phyloP scores from a whole-genome alignment of 2,888 invertebrate species.

The Leptinotarsa peninsularis region DNA sequence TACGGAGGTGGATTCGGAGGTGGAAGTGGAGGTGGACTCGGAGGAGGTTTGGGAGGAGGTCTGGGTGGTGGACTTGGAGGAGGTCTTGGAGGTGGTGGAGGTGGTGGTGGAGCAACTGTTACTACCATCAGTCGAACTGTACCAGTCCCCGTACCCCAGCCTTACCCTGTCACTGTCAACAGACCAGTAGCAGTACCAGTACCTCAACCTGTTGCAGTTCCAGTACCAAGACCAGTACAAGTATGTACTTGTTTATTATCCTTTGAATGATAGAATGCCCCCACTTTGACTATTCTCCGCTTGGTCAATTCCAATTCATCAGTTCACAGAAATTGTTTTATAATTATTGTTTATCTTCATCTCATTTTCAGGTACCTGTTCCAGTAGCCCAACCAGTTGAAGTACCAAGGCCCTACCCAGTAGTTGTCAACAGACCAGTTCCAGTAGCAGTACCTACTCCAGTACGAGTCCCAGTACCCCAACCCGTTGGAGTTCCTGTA shows the following conservation, averaged over 20 bases:
- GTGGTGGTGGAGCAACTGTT: constrained; percentile 61
- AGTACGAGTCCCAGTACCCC: constrained; percentile 66
- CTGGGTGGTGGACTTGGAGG: constrained; percentile 41
- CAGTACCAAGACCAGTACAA: constrained; percentile 67
- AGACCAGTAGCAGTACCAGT: constrained; percentile 69
- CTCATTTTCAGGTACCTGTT: constrained; percentile 47
- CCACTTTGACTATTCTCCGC: too few species aligned
- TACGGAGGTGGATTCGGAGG: constrained; percentile 43
- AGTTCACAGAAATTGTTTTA: too few species aligned
- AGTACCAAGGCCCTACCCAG: constrained; percentile 52
- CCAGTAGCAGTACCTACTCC: constrained; percentile 64
- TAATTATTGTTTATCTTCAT: background rate
- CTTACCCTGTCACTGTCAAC: constrained; percentile 63
- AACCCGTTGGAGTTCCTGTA: constrained; percentile 66
- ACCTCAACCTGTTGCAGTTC: constrained; percentile 69
- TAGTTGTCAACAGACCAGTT: constrained; percentile 56
- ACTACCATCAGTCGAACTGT: constrained; percentile 61
- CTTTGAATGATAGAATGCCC: too few species aligned
- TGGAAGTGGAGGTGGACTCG: constrained; percentile 41
- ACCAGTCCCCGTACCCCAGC: constrained; percentile 62
- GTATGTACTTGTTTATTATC: constrained; percentile 32
- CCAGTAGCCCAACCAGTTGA: constrained; percentile 53
- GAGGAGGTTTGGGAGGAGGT: constrained; percentile 46
- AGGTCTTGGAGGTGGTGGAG: constrained; percentile 40
- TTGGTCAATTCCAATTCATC: too few species aligned